Evolutionary conservation across 2,888 invertebrate genomes (phyloP).

Genomic region (Papilio demoleus): DNA sequence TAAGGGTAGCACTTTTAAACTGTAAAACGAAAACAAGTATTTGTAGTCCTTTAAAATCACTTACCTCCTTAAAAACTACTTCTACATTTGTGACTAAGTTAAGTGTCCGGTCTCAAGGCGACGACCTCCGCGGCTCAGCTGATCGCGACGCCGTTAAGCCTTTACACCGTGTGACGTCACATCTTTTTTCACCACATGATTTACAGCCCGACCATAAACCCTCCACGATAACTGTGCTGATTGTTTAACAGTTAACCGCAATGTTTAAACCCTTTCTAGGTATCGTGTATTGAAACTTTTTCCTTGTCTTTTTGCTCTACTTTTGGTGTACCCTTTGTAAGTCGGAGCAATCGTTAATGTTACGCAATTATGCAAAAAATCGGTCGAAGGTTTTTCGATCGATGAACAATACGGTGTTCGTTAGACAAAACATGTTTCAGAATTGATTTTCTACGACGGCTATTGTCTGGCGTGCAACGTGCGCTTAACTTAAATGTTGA

Average conservation of each 20-base stretch:
- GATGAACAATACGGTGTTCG: constrained; percentile 57
- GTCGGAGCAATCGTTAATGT: constrained; percentile 67
- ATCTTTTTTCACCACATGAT: constrained; percentile 77
- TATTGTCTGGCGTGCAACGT: constrained; percentile 59
- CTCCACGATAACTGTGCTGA: constrained; percentile 79
- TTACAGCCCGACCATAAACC: constrained; percentile 77
- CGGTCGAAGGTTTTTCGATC: constrained; percentile 56
- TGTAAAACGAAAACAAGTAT: neutral
- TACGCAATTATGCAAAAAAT: constrained; percentile 80
- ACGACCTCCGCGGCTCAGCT: constrained; percentile 76
- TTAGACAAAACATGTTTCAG: constrained; percentile 49
- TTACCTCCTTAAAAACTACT: constrained; percentile 3
- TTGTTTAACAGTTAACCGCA: constrained; percentile 82
- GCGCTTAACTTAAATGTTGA: constrained; percentile 48
- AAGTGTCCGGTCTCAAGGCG: constrained; percentile 45
- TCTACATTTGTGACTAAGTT: constrained; percentile 2
- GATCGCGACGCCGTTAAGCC: constrained; percentile 74
- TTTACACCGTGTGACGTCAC: constrained; percentile 79
- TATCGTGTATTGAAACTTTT: constrained; percentile 63
- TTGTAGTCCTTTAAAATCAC: neutral
- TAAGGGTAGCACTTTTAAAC: constrained; percentile 1
- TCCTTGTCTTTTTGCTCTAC: constrained; percentile 75
- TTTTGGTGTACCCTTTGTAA: constrained; percentile 63
- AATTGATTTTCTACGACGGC: constrained; percentile 54
- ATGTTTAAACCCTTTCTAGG: constrained; percentile 81